Conservation (phyloP, 2,113 vertebrate species). For the Amia ocellicauda region DNA sequence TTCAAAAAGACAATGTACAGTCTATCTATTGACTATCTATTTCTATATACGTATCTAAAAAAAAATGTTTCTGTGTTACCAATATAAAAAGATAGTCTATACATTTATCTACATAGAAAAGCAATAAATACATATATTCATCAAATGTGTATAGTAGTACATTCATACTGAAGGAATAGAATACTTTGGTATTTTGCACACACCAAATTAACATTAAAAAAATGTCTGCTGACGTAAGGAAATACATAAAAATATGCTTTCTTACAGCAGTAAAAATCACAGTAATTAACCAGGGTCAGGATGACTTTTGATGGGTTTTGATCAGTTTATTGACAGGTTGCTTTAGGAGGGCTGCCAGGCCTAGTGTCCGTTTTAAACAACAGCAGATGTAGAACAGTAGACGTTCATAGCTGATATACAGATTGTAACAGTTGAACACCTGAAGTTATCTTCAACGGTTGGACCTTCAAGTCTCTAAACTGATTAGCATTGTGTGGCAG, state of each 20-base stretch:
- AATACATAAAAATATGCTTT: no score
- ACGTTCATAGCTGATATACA: slow-evolving; percentile 8
- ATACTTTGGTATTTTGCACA: no score
- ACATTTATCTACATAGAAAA: not conserved
- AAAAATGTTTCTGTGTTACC: no score
- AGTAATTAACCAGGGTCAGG: no score
- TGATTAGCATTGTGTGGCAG: not conserved
- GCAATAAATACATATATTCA: not conserved
- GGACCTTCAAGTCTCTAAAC: slow-evolving; percentile 1
- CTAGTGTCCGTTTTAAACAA: not conserved
- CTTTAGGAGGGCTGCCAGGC: no score
- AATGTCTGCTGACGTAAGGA: no score
- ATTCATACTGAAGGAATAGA: no score
- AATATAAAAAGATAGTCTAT: not conserved
- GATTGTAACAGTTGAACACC: slow-evolving; percentile 3
- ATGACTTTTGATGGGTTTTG: no score
- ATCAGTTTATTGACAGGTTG: no score
- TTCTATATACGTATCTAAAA: not conserved
- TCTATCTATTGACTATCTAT: not conserved
- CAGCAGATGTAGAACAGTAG: not conserved
- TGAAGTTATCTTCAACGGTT: not conserved
- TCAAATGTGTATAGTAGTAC: no score
- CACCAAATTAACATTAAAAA: no score
- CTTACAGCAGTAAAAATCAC: no score
- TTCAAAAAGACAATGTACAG: not conserved